Evolutionary conservation across 2,113 vertebrate species (phyloP).

Genomic region (Andinoacara biseriatus): DNA sequence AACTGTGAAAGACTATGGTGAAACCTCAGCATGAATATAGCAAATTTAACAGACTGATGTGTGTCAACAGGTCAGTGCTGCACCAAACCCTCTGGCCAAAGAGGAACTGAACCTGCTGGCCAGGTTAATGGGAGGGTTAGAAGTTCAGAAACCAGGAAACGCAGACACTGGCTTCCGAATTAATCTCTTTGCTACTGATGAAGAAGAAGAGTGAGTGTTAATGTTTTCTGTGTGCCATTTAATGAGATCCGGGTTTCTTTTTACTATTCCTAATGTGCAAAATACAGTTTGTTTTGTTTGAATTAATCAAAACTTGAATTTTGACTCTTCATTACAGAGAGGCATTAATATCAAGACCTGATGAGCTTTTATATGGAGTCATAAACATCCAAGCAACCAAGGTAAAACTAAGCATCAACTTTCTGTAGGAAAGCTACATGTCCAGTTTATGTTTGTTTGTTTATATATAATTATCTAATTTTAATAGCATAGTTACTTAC

Average conservation of each 20-base stretch:
- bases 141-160: conserved; percentile 82
- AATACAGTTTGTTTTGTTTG: background rate
- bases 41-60: conserved; percentile 1
- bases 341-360: conserved; percentile 87
- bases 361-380: conserved; percentile 89
- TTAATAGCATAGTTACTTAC: background rate
- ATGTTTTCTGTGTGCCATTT: background rate
- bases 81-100: conserved; percentile 94
- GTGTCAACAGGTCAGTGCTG: conserved; percentile 83
- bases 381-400: conserved; percentile 93
- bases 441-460: background rate
- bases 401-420: conserved; percentile 75
- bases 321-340: conserved; percentile 78
- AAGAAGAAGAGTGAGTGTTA: conserved; percentile 92
- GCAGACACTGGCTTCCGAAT: conserved; percentile 87
- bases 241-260: background rate
- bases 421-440: background rate
- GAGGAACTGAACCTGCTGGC: conserved; percentile 96
- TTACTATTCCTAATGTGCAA: background rate
- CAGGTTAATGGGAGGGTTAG: conserved; percentile 90
- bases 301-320: conserved; percentile 4
- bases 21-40: background rate
- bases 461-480: too few species aligned
- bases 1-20: background rate
- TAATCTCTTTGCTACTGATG: conserved; percentile 92